phyloP scores from a whole-genome alignment of 2,888 invertebrate genomes.

The Caenorhabditis sp. region DNA sequence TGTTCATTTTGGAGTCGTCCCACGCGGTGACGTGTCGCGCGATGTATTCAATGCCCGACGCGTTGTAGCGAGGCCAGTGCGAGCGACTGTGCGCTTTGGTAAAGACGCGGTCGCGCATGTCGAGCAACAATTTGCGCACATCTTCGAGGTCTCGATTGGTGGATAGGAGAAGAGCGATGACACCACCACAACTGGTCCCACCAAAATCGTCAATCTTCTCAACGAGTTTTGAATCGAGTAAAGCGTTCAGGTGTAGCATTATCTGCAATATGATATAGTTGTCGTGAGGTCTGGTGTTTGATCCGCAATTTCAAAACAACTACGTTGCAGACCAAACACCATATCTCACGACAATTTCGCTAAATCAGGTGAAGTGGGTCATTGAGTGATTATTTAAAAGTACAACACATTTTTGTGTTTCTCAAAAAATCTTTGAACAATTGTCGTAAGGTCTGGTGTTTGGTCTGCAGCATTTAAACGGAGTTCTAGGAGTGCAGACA shows the following conservation, averaged over 20 bases:
- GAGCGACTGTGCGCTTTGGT: slow-evolving; percentile 14
- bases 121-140: slow-evolving; percentile 23
- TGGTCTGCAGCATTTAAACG: too few species aligned
- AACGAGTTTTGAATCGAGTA: slow-evolving; percentile 30
- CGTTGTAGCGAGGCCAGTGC: slow-evolving; percentile 39
- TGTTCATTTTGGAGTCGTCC: slow-evolving; percentile 35
- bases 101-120: slow-evolving; percentile 39
- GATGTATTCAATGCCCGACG: slow-evolving; percentile 41
- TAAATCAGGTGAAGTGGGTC: too few species aligned
- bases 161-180: slow-evolving; percentile 37
- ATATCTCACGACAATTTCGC: too few species aligned
- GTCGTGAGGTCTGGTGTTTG: too few species aligned
- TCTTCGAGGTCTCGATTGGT: slow-evolving; percentile 36
- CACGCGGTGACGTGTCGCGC: slow-evolving; percentile 34
- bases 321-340: too few species aligned
- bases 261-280: too few species aligned
- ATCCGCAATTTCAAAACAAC: too few species aligned
- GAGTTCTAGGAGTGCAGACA: too few species aligned
- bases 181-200: slow-evolving; percentile 48
- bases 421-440: too few species aligned
- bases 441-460: too few species aligned
- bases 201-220: slow-evolving; percentile 37
- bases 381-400: too few species aligned
- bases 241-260: slow-evolving; percentile 17
- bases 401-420: too few species aligned